Evolutionary conservation across 2,797 vertebrate species (phyloP), one percentile per base, ranked within the genome.

Genomic region (Crocodylus rhombifer): DNA sequence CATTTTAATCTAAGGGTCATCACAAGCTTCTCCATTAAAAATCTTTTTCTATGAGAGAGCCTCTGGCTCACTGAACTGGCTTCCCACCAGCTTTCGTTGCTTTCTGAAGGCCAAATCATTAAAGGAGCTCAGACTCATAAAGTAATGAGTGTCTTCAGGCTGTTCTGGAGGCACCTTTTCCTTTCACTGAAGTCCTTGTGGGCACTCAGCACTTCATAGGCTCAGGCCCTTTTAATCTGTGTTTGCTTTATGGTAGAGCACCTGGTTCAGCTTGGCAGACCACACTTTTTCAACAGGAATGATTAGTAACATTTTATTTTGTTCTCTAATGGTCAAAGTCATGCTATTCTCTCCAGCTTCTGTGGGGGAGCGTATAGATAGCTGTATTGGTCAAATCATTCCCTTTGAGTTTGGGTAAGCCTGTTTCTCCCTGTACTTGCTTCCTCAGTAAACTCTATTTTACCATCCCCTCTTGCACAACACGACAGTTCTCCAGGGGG

Each of bases 401-500:
- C 42, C 42, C 10, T 7, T 51, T 51, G 42, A 10, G 42, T 51
- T 10, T 51, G 42, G 42, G 42, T 51, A 42, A 36, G 11, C 9
- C 13, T 51, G 23, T 51, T 23, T 73, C 33, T 21, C 6, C 2
- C 67, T 36, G 33, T 42, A 21, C 14, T 18, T 0, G 0, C 2
- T 82, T 67, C 84, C 87, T 62, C 76, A 9, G 90, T 0, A 3
- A 62, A 82, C 82, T 28, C 88, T 21, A 30, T 16, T 12, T 42
- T 2, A 4, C 60, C 36, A 51, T 73, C 69, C 33, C 21, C 36
- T 28, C 2, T 97, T 97, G 94, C 75, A 77, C 93, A 96, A 95
- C 0, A 0, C 0, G 14, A 23, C 90, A 77, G 81, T 86, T 82
- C 91, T 82, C 69, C 0, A 6, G 51, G 69, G 62, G 62, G 3